These are phyloP conservation scores for Lochmaea capreae DNA, from an alignment of 2,888 invertebrate genomes.

Conservation along the genomic window DNA sequence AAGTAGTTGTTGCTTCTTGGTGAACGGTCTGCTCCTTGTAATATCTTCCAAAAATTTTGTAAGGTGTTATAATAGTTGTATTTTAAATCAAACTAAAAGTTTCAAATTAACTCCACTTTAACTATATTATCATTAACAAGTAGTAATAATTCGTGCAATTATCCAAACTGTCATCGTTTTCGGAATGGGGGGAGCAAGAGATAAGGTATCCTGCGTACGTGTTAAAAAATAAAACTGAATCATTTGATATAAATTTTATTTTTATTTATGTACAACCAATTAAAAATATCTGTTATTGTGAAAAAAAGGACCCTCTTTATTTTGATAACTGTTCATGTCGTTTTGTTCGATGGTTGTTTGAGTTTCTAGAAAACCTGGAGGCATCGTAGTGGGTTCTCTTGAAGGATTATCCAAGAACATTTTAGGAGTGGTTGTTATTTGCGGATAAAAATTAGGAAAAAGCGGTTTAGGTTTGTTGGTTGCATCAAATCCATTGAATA, in stretches of 20 bases:
- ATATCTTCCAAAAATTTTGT: too few species aligned
- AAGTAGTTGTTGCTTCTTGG: too few species aligned
- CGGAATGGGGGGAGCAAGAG: too few species aligned
- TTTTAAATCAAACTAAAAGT: too few species aligned
- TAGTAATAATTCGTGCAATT: too few species aligned
- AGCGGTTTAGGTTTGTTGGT: neutral
- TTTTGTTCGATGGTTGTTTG: constrained; percentile 1
- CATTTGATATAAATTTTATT: neutral
- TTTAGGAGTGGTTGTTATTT: neutral
- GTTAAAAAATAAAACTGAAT: too few species aligned
- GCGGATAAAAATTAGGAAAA: constrained; percentile 1
- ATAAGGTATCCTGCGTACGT: too few species aligned
- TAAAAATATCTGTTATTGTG: neutral
- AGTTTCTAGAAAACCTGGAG: neutral
- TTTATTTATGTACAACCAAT: neutral
- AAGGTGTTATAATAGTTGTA: too few species aligned
- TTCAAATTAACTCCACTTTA: too few species aligned
- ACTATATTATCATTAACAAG: too few species aligned
- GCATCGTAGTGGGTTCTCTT: neutral
- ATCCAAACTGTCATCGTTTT: too few species aligned
- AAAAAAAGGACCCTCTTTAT: neutral
- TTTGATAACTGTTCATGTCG: constrained; percentile 1
- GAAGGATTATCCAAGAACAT: neutral
- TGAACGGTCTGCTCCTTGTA: too few species aligned
- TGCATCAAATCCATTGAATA: neutral